Evolutionary conservation across 1,140 invertebrate genomes (phyloP), one percentile per base, ranked within the genome.

Genomic region (Heliconius hermathena): DNA sequence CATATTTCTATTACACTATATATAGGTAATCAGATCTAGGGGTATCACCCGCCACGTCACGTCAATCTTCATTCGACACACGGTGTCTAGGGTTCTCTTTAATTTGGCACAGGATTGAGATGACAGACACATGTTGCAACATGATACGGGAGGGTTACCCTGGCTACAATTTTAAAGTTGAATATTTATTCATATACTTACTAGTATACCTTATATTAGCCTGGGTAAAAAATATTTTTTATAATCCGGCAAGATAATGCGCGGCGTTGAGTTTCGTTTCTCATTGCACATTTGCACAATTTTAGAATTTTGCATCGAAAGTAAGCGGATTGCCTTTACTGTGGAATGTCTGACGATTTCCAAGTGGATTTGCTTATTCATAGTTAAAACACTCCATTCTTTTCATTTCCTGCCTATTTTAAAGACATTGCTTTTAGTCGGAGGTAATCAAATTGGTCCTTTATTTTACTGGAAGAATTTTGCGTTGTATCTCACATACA

Each of bases 21-120:
- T 11, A 60, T 60, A 60, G n/a, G 54, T 60, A 60, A 60, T 26
- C 54, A 60, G 54, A 60, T n/a, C 54, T n/a, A 22, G 54, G 26
- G 9, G 60, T 66, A 66, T 66, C 60, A 66, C 60, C 60, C 60
- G 60, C 60, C 60, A 66, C 4, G 22, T 29, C 60, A 66, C 60
- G 60, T 66, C 60, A 66, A 66, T 66, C 60, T 66, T 66, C 60
- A 66, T 66, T 66, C 60, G 60, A 66, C 60, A 29, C 60, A 26
- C 60, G 60, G 60, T 26, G 60, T 66, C 22, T 66, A 29, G 60
- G 60, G 60, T 66, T 66, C 60, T 66, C 29, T 66, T 66, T 66
- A 66, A 66, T 66, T 66, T 66, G 60, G 60, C 60, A 29, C 22
- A 66, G 60, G 60, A 66, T 66, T 66, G 60, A 66, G 60, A 66